phyloP scores from a whole-genome alignment of 2,888 invertebrate species.

The Mythimna ferrago region DNA sequence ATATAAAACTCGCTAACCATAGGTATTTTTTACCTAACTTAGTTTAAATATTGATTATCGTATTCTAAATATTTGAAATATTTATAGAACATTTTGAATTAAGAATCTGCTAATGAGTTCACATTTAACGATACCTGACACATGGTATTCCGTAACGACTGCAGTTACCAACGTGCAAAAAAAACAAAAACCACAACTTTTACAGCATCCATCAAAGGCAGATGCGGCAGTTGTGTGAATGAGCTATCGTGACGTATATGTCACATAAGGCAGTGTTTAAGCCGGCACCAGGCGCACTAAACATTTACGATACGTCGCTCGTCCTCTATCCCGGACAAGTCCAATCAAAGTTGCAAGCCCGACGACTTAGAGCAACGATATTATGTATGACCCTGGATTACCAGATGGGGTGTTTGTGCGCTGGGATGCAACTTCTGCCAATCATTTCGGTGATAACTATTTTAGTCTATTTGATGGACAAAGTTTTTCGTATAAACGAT shows the following conservation, averaged over 20 bases:
- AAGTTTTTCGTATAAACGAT: constrained; percentile 27
- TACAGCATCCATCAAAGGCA: constrained; percentile 14
- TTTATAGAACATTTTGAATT: too few relatives aligned
- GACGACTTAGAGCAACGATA: constrained; percentile 71
- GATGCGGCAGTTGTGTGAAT: constrained; percentile 28
- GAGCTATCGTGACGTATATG: constrained; percentile 43
- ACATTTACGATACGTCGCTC: constrained; percentile 72
- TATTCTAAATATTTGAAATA: too few relatives aligned
- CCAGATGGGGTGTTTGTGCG: constrained; percentile 43
- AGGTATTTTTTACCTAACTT: too few relatives aligned
- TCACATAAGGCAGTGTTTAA: constrained; percentile 62
- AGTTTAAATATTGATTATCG: too few relatives aligned
- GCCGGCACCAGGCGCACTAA: constrained; percentile 69
- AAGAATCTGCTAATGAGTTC: background rate
- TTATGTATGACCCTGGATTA: constrained; percentile 62
- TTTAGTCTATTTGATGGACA: constrained; percentile 1
- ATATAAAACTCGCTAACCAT: too few relatives aligned
- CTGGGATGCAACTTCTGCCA: constrained; percentile 47
- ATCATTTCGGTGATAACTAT: constrained; percentile 17
- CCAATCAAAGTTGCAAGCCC: constrained; percentile 80
- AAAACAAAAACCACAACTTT: constrained; percentile 1
- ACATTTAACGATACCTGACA: too few relatives aligned
- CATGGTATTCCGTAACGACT: background rate
- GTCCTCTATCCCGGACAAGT: constrained; percentile 62
- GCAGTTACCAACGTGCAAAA: background rate